Evolutionary conservation across 2,888 invertebrate genomes (phyloP), one percentile per base, ranked within the genome.

Genomic region (Hipparchia semele): DNA sequence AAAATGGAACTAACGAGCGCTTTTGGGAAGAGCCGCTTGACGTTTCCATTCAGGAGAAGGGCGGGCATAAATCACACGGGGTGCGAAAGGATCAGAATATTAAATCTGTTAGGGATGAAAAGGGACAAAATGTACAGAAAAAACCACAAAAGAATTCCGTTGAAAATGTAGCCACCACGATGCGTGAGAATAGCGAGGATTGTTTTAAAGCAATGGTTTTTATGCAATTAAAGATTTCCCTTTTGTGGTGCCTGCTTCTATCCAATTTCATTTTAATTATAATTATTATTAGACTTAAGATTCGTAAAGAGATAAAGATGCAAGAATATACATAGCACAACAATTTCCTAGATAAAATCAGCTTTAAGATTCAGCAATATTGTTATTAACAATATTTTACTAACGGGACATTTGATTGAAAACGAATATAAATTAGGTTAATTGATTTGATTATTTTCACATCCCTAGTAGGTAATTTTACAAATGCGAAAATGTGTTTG

Each of bases 1-100:
- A 89, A 91, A 88, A 87, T 87, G 87, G 85, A 87, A 87, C 87
- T 84, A 89, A 90, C 84, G 86, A 86, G 81, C 86, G 87, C 85
- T 89, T 89, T 89, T 78, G 84, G 83, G 85, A 88, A 86, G 83
- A 84, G 80, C 77, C 83, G 82, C 82, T 82, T 81, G 80, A 77
- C 83, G 82, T 82, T 82, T 82, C 83, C 85, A 86, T 83, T 79
- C 80, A 85, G 80, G 85, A 86, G 87, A 86, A 86, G 84, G 85
- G 84, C 81, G 83, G 78, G 78, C 83, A 88, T 92, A 91, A 91
- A 91, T 92, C 89, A 90, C 87, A 78, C 84, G 81, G 87, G 88
- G 90, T 88, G 88, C 81, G 88, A 89, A 84, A 80, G 85, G 82
- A 86, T 87, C 81, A 83, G 83, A 79, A 80, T 83, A 82, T 83